A percentile compares a stretch with the other conserved stretches of the same genome.
Conservation (phyloP, 2,888 invertebrate species). For the Tipula lateralis region DNA sequence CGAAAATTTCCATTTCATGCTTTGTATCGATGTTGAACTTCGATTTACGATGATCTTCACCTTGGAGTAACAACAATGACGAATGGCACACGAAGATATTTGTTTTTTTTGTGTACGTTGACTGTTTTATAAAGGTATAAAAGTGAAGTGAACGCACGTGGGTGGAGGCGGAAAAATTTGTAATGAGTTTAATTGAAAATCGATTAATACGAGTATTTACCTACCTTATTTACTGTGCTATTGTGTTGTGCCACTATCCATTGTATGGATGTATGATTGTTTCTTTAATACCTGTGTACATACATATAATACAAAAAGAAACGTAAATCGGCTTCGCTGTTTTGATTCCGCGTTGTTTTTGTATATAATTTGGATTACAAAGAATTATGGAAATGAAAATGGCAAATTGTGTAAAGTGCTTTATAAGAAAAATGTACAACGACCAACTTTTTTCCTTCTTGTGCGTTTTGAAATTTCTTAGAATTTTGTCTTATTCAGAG, state of each 20-base stretch:
- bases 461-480: not conserved
- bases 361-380: slow-evolving; percentile 1
- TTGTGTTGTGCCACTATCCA: not conserved
- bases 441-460: not conserved
- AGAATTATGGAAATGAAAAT: slow-evolving; percentile 11
- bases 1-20: not conserved
- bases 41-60: not conserved
- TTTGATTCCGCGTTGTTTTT: not conserved
- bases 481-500: not conserved
- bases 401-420: not conserved
- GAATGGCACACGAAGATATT: not conserved
- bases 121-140: not conserved
- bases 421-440: not conserved
- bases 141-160: not conserved
- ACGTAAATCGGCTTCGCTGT: not conserved
- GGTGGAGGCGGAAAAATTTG: not conserved
- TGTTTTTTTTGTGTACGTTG: not conserved
- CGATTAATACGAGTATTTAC: not conserved
- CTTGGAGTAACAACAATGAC: not conserved
- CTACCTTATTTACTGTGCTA: not conserved
- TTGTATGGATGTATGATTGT: not conserved
- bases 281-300: too few species aligned
- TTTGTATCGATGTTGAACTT: not conserved
- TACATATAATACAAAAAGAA: too few species aligned
- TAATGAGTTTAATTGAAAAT: not conserved